These are phyloP conservation scores for Hybognathus amarus DNA, from an alignment of 2,797 vertebrate genomes.

Conservation along the genomic window DNA sequence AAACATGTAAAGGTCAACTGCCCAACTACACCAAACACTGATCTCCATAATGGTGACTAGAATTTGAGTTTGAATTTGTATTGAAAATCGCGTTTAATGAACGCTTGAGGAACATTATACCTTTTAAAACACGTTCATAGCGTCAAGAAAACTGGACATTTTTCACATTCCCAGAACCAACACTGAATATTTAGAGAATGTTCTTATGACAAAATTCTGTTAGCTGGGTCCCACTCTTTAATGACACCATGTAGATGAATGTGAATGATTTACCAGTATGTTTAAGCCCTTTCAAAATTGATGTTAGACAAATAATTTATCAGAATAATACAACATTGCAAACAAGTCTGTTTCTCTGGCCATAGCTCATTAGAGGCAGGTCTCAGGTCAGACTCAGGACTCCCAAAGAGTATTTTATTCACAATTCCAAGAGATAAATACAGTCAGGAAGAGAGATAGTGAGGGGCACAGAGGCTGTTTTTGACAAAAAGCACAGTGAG, in stretches of 20 bases:
- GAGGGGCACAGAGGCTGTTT: neutral
- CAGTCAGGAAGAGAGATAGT: neutral
- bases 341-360: neutral
- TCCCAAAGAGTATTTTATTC: conserved; percentile 5
- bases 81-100: no score
- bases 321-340: neutral
- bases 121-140: no score
- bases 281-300: neutral
- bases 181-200: no score
- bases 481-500: conserved; percentile 26
- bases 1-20: no score
- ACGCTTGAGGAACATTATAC: no score
- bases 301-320: conserved; percentile 12
- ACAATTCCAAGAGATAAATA: neutral
- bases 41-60: no score
- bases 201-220: no score
- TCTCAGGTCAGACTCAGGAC: neutral
- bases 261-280: conserved; percentile 13
- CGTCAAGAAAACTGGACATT: no score
- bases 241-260: neutral
- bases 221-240: neutral
- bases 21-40: no score
- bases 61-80: no score
- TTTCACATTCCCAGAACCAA: no score
- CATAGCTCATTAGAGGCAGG: neutral